Percentiles rank a stretch among this genome's conserved stretches.
These are phyloP conservation scores for Drosophila ficusphila DNA, from an alignment of 1,140 invertebrate species.

Conservation along the genomic window DNA sequence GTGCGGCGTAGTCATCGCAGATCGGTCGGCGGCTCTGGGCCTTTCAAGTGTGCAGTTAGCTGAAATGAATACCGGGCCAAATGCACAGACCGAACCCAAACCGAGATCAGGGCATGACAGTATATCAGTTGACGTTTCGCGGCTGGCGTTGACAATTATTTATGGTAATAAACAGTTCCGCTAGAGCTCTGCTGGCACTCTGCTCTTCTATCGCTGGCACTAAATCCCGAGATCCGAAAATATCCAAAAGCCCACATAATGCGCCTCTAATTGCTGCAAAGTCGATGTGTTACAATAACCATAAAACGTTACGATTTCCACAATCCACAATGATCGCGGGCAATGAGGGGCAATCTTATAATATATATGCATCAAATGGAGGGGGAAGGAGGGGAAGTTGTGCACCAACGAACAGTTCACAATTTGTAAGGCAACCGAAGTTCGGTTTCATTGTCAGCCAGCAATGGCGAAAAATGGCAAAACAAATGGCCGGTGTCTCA, in stretches of 20 bases:
- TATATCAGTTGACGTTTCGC: constrained; percentile 75
- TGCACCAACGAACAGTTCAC: constrained; percentile 27
- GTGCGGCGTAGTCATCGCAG: constrained; percentile 59
- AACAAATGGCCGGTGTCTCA: constrained; percentile 80
- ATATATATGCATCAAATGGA: neutral
- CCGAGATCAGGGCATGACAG: constrained; percentile 63
- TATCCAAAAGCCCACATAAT: constrained; percentile 54
- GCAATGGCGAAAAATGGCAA: constrained; percentile 48
- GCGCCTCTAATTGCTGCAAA: constrained; percentile 65
- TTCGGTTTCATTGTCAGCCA: constrained; percentile 63
- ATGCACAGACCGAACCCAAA: constrained; percentile 18
- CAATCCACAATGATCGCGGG: constrained; percentile 36
- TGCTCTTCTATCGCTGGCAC: constrained; percentile 29
- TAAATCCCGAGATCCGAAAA: constrained; percentile 40
- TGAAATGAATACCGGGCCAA: constrained; percentile 71
- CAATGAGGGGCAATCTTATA: constrained; percentile 14
- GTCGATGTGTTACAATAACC: constrained; percentile 64
- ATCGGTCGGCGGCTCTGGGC: constrained; percentile 54
- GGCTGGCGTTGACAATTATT: constrained; percentile 78
- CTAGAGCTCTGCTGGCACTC: constrained; percentile 31
- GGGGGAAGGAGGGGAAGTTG: too few relatives aligned
- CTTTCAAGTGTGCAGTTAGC: constrained; percentile 77
- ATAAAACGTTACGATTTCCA: constrained; percentile 49
- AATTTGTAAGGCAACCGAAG: constrained; percentile 58
- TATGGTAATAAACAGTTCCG: constrained; percentile 81